These are phyloP conservation scores for Strix aluco DNA, from an alignment of 2,113 vertebrate species.

Conservation along the genomic window DNA sequence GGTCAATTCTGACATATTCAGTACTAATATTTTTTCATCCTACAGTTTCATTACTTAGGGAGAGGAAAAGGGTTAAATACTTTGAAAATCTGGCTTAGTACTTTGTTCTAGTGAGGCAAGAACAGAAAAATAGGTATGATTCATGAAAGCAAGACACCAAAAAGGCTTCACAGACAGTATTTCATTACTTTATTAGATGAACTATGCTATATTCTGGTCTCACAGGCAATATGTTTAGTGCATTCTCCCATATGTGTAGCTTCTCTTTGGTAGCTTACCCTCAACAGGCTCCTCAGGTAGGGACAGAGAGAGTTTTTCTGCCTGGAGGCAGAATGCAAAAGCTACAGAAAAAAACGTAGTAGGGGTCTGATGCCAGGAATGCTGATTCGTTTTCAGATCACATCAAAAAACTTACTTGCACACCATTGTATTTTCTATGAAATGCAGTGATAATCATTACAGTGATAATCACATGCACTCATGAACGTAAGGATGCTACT, in stretches of 20 bases:
- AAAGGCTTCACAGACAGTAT: not conserved
- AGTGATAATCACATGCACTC: not conserved
- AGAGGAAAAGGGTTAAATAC: not conserved
- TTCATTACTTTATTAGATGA: not conserved
- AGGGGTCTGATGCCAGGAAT: not conserved
- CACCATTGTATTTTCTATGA: not conserved
- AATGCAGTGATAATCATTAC: not conserved
- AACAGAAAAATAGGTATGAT: not conserved
- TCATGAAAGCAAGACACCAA: not conserved
- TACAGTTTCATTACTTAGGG: not conserved
- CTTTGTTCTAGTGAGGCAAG: not conserved
- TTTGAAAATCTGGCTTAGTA: not conserved
- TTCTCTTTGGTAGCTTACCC: not conserved
- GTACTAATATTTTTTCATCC: not conserved
- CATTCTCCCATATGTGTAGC: not conserved
- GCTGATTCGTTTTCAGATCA: not conserved
- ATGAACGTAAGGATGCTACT: not conserved
- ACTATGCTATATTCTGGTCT: not conserved
- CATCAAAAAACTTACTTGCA: not conserved
- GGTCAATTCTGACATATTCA: not conserved
- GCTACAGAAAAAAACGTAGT: not conserved
- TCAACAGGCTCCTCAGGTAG: not conserved
- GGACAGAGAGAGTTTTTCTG: not conserved
- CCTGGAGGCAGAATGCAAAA: not conserved
- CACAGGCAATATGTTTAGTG: not conserved